Percentiles rank a stretch among this genome's conserved stretches.
Evolutionary conservation across 2,113 vertebrate species (phyloP).

Genomic region (Corvus moneduloides): DNA sequence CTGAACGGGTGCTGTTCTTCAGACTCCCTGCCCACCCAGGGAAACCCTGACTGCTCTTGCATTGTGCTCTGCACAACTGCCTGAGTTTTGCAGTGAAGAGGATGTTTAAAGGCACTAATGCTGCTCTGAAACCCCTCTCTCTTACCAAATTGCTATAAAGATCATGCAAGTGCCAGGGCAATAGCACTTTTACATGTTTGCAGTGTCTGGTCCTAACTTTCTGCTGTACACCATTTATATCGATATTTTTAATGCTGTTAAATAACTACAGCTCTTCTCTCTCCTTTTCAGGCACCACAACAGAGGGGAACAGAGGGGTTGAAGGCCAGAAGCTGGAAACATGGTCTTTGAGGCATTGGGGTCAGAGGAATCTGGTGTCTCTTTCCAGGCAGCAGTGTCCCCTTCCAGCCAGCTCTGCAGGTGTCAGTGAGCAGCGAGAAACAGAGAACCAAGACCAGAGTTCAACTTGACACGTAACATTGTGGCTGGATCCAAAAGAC

Average conservation of each 20-base stretch:
- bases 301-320: background rate
- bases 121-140: background rate
- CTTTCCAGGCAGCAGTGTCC: background rate
- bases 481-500: background rate
- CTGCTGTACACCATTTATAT: background rate
- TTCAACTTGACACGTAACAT: background rate
- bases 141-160: background rate
- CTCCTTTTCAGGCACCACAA: background rate
- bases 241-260: background rate
- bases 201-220: background rate
- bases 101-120: background rate
- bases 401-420: background rate
- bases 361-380: background rate
- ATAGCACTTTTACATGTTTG: background rate
- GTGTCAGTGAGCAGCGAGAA: background rate
- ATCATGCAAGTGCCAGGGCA: background rate
- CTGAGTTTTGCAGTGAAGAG: background rate
- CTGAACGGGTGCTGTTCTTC: background rate
- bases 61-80: background rate
- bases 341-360: background rate
- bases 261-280: background rate
- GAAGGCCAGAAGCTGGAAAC: background rate
- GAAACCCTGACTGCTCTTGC: background rate
- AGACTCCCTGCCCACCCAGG: fast-evolving
- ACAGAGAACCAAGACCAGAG: fast-evolving